A percentile compares a stretch with the other conserved stretches of the same genome.
These are phyloP conservation scores for Corydoras sp. DNA, from an alignment of 2,113 vertebrate species.

Conservation along the genomic window DNA sequence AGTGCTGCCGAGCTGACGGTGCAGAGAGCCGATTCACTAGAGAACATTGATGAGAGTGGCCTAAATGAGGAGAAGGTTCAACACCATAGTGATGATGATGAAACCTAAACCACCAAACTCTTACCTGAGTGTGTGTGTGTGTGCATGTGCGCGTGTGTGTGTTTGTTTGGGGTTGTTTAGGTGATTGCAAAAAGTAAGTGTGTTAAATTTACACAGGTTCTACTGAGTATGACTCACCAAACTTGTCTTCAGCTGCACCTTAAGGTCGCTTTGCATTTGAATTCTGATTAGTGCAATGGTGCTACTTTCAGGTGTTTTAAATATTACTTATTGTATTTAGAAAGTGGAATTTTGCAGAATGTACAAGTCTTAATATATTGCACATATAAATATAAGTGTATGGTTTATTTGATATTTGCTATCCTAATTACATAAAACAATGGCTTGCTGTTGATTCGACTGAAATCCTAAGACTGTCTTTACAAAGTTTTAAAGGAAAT, in stretches of 20 bases:
- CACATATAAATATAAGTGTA: conserved; percentile 13
- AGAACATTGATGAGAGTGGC: conserved; percentile 74
- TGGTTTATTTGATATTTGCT: conserved; percentile 2
- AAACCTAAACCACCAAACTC: conserved; percentile 44
- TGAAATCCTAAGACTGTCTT: not conserved
- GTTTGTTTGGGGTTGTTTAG: conserved; percentile 22
- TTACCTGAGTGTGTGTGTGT: conserved; percentile 26
- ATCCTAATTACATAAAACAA: not conserved
- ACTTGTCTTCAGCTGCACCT: conserved; percentile 18
- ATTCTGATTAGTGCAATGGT: conserved; percentile 14
- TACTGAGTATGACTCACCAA: conserved; percentile 13
- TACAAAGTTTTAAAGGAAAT: not conserved
- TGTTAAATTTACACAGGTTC: conserved; percentile 16
- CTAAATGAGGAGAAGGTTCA: conserved; percentile 64
- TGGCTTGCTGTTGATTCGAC: not conserved
- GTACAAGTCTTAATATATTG: not conserved
- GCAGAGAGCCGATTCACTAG: conserved; percentile 71
- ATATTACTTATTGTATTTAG: conserved; percentile 10
- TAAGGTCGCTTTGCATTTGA: conserved; percentile 18
- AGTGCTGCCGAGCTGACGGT: conserved; percentile 60
- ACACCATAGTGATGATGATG: conserved; percentile 71
- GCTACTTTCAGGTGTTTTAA: conserved; percentile 15
- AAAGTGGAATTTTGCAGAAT: too few relatives aligned
- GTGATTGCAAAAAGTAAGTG: conserved; percentile 22
- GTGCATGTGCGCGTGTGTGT: conserved; percentile 28